These are phyloP conservation scores for Myopa testacea DNA, from an alignment of 2,888 invertebrate species.

Conservation along the genomic window DNA sequence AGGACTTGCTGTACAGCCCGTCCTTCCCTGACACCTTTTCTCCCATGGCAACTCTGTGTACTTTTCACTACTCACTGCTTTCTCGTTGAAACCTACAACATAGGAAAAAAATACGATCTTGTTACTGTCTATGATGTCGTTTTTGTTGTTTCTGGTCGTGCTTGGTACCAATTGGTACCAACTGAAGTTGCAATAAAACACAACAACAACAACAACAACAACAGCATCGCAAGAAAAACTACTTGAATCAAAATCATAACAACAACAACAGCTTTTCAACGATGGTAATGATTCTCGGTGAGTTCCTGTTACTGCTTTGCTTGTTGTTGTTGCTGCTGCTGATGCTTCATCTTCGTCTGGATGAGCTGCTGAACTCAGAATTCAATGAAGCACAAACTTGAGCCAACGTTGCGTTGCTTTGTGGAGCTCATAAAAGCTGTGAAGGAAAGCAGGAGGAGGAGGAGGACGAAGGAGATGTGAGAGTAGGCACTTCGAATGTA, in stretches of 20 bases:
- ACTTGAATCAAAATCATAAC: background rate
- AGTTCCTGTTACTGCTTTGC: background rate
- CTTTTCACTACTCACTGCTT: background rate
- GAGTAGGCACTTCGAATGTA: background rate
- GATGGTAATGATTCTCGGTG: constrained; percentile 14
- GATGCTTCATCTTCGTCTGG: background rate
- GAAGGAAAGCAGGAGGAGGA: background rate
- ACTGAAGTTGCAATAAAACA: background rate
- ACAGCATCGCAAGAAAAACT: background rate
- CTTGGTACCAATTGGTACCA: constrained; percentile 22
- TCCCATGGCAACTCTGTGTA: background rate
- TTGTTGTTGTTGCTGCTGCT: background rate
- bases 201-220: background rate
- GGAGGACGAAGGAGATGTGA: background rate
- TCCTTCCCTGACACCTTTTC: background rate
- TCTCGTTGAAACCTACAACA: background rate
- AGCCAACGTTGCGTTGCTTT: background rate
- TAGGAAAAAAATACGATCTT: background rate
- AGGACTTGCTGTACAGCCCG: background rate
- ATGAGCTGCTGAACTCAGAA: background rate
- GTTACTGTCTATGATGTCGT: background rate
- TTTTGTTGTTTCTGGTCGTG: constrained; percentile 1
- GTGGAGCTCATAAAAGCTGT: background rate
- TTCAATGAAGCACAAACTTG: background rate
- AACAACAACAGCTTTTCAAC: background rate